Evolutionary conservation across 2,888 invertebrate genomes (phyloP), one percentile per base, ranked within the genome.

Genomic region (Teleogryllus oceanicus): DNA sequence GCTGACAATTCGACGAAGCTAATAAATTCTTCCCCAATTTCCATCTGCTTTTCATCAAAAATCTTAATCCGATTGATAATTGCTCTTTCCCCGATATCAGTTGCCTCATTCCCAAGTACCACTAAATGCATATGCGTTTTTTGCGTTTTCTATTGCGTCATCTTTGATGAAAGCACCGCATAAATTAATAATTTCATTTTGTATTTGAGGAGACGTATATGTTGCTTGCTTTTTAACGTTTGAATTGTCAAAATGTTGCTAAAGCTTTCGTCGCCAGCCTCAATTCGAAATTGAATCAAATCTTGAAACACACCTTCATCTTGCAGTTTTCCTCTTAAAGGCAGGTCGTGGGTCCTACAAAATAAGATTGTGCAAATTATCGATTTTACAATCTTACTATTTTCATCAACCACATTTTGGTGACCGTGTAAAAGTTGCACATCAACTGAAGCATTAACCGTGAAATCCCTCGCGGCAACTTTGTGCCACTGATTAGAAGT

Each of bases 161-260:
- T 62, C 62, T 62, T 16, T 83, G 50, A 84, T 76, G 76, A 84
- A 82, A 74, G 80, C 81, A 49, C 83, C 84, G 83, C 84, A 85
- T 74, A 84, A 81, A 51, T 78, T 78, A 78, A 85, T 84, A 74
- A 85, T 81, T 83, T 86, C 84, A 83, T 86, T 86, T 85, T 86
- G 85, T 79, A 85, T 84, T 81, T 81, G 80, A 79, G 81, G 83
- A 74, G 84, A 85, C 79, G 79, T 81, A 81, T 85, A 85, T 79
- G 78, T 82, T 76, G 85, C 84, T 82, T 85, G 85, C 80, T 83
- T 84, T 79, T 78, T 80, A 20, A 83, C 83, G 49, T 83, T 79
- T 80, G 62, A 62, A 3, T 62, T 4, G 5, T 84, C 83, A 79
- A 84, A 81, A 83, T 85, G 84, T 77, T 83, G 81, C 82, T 84